Conservation (phyloP, 2,888 invertebrate species). For the Plebejus melissa region DNA sequence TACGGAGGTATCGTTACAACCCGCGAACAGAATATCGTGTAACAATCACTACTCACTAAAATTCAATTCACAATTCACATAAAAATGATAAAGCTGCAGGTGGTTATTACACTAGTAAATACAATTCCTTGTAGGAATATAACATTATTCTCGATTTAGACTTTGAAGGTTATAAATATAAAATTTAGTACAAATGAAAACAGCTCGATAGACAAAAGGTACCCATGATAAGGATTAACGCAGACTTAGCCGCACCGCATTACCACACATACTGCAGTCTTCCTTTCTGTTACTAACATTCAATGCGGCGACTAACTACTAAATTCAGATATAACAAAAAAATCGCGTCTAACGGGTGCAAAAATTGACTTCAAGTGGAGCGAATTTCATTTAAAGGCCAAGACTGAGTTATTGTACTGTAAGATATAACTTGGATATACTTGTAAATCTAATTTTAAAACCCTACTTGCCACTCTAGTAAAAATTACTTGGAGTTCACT, state of each 20-base stretch:
- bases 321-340: too few species aligned
- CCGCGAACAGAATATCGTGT: neutral
- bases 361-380: too few species aligned
- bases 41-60: constrained; percentile 24
- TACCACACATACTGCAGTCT: neutral
- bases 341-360: too few species aligned
- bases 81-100: neutral
- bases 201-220: neutral
- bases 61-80: constrained; percentile 28
- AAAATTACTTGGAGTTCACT: too few species aligned
- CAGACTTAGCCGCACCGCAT: neutral
- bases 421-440: too few species aligned
- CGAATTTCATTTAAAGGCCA: too few species aligned
- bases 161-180: neutral
- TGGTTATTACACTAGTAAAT: constrained; percentile 22
- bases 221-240: neutral
- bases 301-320: too few species aligned
- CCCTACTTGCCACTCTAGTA: too few species aligned
- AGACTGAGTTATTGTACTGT: too few species aligned
- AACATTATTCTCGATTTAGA: constrained; percentile 21
- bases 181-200: constrained; percentile 15
- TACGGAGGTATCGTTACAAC: neutral
- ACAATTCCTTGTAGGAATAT: constrained; percentile 34
- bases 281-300: too few species aligned
- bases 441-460: too few species aligned